These are phyloP conservation scores for Neogobius melanostomus DNA, from an alignment of 2,113 vertebrate species.

Conservation along the genomic window DNA sequence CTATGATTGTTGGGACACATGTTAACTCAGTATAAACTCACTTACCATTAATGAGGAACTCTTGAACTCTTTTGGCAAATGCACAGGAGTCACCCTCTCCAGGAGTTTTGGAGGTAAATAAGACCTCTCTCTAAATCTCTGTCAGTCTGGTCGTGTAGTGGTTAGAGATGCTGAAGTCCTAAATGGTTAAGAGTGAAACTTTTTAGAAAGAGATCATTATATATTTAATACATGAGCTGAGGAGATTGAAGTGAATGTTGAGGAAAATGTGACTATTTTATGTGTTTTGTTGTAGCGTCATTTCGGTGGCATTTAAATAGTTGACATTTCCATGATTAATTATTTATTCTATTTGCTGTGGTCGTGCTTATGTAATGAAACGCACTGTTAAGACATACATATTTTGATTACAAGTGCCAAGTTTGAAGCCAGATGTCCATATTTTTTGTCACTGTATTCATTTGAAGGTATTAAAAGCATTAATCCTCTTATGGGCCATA, in stretches of 20 bases:
- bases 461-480: conserved; percentile 77
- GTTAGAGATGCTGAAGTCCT: conserved; percentile 47
- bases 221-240: conserved; percentile 29
- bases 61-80: too few relatives aligned
- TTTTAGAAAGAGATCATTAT: conserved; percentile 4
- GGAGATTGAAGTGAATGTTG: conserved; percentile 1
- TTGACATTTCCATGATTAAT: conserved; percentile 21
- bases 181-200: conserved; percentile 32
- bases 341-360: conserved; percentile 1
- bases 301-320: conserved; percentile 7
- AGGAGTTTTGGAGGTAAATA: conserved; percentile 12
- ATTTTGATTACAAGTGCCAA: conserved; percentile 10
- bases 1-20: too few relatives aligned
- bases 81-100: too few relatives aligned
- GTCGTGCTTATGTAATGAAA: background rate
- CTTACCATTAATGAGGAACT: too few relatives aligned
- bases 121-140: conserved; percentile 7
- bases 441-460: conserved; percentile 63
- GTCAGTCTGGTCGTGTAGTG: conserved; percentile 45
- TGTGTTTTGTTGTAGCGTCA: background rate
- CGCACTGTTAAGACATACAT: background rate
- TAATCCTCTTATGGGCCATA: conserved; percentile 67
- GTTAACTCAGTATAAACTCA: too few relatives aligned
- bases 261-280: conserved; percentile 19
- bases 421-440: conserved; percentile 53